Evolutionary conservation across 2,888 invertebrate genomes (phyloP).

Genomic region (Megastigmus dorsalis): DNA sequence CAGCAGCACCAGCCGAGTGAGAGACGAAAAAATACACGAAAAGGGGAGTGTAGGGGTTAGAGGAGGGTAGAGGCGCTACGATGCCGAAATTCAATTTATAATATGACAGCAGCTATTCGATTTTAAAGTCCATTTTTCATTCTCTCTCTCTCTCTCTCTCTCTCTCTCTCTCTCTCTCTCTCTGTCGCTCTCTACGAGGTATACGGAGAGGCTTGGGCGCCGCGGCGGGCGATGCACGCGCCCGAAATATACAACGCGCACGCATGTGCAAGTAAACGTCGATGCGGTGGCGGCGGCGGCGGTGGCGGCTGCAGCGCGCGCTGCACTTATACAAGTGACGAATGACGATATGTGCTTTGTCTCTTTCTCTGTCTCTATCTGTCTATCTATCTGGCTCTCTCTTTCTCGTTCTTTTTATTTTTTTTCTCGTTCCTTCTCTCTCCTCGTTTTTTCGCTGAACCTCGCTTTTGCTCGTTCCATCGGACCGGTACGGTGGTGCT

Average conservation of each 20-base stretch:
- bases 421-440: neutral
- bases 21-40: conserved; percentile 60
- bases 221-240: conserved; percentile 15
- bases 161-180: too few relatives aligned
- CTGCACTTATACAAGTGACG: conserved; percentile 54
- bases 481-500: too few relatives aligned
- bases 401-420: neutral
- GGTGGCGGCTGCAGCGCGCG: neutral
- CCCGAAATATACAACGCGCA: conserved; percentile 11
- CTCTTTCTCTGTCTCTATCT: neutral
- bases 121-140: conserved; percentile 72
- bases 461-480: neutral
- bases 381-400: too few relatives aligned
- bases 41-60: conserved; percentile 54
- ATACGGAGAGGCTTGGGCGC: too few relatives aligned
- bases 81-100: conserved; percentile 72
- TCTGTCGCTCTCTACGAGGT: too few relatives aligned
- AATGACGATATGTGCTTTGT: conserved; percentile 52
- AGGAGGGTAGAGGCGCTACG: conserved; percentile 59
- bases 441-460: neutral
- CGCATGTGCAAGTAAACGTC: conserved; percentile 50
- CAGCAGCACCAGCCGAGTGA: conserved; percentile 51
- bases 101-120: conserved; percentile 72
- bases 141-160: too few relatives aligned
- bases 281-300: conserved; percentile 32